Evolutionary conservation across 2,113 vertebrate species (phyloP).

Genomic region (Petrocephalus zakoni): DNA sequence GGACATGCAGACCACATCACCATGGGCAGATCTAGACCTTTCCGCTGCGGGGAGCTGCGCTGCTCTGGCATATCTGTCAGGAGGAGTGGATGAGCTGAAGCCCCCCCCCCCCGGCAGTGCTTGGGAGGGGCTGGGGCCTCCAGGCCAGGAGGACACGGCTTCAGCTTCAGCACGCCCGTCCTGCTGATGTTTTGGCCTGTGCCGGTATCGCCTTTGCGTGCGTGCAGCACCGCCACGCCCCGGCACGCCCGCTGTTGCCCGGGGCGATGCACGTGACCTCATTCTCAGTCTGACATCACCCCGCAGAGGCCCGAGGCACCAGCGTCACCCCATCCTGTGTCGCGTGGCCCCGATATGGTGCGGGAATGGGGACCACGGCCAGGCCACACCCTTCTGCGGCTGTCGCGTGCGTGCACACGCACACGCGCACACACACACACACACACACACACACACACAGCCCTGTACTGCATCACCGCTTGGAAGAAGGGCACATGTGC

Average conservation of each 20-base stretch:
- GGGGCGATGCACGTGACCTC: background rate
- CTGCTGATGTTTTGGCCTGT: background rate
- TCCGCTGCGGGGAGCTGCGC: background rate
- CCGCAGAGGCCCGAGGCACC: background rate
- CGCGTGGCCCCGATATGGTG: background rate
- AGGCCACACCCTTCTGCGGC: background rate
- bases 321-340: background rate
- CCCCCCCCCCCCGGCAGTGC: background rate
- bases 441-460: background rate
- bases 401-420: too few relatives aligned
- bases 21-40: conserved; percentile 9
- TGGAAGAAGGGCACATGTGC: background rate
- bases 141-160: background rate
- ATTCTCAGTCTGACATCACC: background rate
- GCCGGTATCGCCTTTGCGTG: background rate
- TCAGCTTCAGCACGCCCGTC: background rate
- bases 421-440: background rate
- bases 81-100: background rate
- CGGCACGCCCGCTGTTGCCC: background rate
- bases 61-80: background rate
- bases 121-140: background rate
- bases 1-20: background rate
- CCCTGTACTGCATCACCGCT: background rate
- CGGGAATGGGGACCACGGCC: background rate
- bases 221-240: background rate